phyloP scores from a whole-genome alignment of 2,888 invertebrate species.

The Pyrrhosoma nymphula region DNA sequence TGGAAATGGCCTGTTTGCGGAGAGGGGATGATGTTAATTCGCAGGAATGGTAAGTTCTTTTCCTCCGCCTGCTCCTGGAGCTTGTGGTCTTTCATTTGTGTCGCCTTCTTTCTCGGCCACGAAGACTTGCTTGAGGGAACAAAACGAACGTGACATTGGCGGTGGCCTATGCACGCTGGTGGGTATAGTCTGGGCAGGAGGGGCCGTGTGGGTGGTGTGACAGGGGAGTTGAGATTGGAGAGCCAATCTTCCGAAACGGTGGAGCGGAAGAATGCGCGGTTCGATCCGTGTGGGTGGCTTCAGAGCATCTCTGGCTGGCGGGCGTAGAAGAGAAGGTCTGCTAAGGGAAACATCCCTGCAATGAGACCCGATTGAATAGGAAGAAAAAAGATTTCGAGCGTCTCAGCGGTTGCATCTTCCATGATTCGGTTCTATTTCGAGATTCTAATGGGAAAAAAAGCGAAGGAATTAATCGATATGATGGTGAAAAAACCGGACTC shows the following conservation, averaged over 20 bases:
- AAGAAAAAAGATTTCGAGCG: neutral
- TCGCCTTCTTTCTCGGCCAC: neutral
- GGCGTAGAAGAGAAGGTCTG: neutral
- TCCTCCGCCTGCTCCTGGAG: neutral
- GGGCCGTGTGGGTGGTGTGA: neutral
- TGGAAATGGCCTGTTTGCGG: too few relatives aligned
- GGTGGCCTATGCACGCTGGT: neutral
- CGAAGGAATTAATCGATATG: neutral
- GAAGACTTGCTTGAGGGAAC: neutral
- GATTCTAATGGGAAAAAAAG: neutral
- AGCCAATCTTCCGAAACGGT: slow-evolving; percentile 62
- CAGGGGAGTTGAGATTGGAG: neutral
- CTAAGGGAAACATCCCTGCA: neutral
- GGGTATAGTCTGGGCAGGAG: neutral
- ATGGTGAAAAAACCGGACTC: neutral
- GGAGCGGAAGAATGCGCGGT: slow-evolving; percentile 41
- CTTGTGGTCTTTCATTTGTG: too few relatives aligned
- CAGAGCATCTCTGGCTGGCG: neutral
- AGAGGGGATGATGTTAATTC: too few relatives aligned
- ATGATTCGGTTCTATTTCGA: slow-evolving; percentile 49
- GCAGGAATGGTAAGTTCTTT: neutral
- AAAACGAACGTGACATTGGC: neutral
- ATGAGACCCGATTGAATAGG: neutral
- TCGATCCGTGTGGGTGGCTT: neutral
- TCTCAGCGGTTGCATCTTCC: neutral